phyloP scores from a whole-genome alignment of 1,140 invertebrate species.

The Delia radicum region DNA sequence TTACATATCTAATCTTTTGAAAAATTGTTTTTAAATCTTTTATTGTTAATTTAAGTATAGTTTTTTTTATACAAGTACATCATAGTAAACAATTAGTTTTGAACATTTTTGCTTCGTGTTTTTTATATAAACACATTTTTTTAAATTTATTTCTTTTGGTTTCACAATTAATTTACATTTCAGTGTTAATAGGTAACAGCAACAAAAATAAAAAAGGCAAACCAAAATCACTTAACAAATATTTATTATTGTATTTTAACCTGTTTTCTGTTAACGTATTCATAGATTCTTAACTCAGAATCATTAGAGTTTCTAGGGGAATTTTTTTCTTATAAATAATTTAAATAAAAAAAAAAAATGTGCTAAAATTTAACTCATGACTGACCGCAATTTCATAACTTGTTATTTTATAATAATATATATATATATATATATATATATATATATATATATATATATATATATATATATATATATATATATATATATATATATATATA shows the following conservation, averaged over 20 bases:
- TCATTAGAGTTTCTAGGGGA: neutral
- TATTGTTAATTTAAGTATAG: neutral
- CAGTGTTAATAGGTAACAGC: slow-evolving; percentile 11
- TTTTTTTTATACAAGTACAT: neutral
- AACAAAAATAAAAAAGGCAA: neutral
- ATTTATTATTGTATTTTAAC: slow-evolving; percentile 1
- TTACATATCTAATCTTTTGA: neutral
- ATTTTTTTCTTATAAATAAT: neutral
- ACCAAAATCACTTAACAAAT: neutral
- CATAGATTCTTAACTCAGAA: neutral
- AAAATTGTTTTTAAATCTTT: neutral
- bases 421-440: no score
- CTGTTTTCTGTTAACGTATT: neutral
- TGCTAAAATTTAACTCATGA: slow-evolving; percentile 17
- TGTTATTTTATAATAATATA: neutral
- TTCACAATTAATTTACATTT: slow-evolving; percentile 24
- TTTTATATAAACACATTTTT: no score
- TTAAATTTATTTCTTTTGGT: neutral
- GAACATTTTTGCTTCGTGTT: no score
- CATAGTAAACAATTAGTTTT: neutral
- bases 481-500: no score
- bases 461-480: no score
- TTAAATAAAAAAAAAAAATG: neutral
- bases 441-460: no score
- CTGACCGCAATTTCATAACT: slow-evolving; percentile 10